A percentile compares a stretch with the other conserved stretches of the same genome.
phyloP scores from a whole-genome alignment of 1,140 invertebrate species.

The Hestina assimilis region DNA sequence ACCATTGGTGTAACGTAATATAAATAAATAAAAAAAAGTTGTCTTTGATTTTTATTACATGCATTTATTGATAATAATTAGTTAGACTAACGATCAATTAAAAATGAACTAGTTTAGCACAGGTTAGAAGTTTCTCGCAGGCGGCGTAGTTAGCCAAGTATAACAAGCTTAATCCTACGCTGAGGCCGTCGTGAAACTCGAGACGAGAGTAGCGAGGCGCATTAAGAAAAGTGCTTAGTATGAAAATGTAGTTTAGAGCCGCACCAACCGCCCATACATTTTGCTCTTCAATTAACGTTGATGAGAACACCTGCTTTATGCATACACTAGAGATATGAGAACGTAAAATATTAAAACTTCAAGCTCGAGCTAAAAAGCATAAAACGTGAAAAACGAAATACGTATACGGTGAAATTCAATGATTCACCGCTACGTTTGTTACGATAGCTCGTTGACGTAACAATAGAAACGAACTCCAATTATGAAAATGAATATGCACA shows the following conservation, averaged over 20 bases:
- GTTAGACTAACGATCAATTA: background rate
- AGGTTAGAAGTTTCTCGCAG: slow-evolving; percentile 6
- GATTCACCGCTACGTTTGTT: slow-evolving; percentile 8
- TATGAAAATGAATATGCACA: slow-evolving; percentile 14
- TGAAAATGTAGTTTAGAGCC: slow-evolving; percentile 22
- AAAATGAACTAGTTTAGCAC: background rate
- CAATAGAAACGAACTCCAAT: slow-evolving; percentile 14
- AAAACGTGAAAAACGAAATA: slow-evolving; percentile 8
- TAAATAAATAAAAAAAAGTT: too few species aligned
- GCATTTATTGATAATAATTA: background rate
- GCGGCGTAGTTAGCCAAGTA: slow-evolving; percentile 12
- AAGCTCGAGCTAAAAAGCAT: slow-evolving; percentile 5
- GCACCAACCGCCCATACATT: slow-evolving; percentile 12
- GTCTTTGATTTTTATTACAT: too few species aligned
- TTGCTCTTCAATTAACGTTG: slow-evolving; percentile 19
- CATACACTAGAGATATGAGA: slow-evolving; percentile 1
- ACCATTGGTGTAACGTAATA: too few species aligned
- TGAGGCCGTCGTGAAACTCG: slow-evolving; percentile 15
- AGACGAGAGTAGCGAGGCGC: slow-evolving; percentile 21
- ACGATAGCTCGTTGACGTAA: slow-evolving; percentile 14
- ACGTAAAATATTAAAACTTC: slow-evolving; percentile 6
- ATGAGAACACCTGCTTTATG: slow-evolving; percentile 7
- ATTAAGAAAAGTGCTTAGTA: slow-evolving; percentile 27
- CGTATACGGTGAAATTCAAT: background rate
- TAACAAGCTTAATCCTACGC: slow-evolving; percentile 24